Evolutionary conservation across 2,797 vertebrate species (phyloP).

Genomic region (Otolemur crassicaudatus): DNA sequence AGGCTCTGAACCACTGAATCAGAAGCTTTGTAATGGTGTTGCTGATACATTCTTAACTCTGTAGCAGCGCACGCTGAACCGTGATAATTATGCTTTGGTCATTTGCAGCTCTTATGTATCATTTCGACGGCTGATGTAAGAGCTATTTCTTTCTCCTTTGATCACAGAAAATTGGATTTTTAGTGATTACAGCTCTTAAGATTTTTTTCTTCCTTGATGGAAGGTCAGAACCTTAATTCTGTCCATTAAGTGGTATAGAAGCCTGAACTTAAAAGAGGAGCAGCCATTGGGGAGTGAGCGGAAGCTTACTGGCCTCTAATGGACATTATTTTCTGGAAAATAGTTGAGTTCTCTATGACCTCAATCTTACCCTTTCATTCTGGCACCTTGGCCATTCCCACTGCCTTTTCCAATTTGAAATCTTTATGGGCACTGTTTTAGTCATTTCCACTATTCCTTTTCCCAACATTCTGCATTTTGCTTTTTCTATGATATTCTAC

Average conservation of each 20-base stretch:
- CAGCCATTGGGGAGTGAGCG: neutral
- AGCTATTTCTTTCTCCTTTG: conserved; percentile 49
- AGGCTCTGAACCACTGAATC: neutral
- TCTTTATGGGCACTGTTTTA: neutral
- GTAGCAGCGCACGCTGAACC: neutral
- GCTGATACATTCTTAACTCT: neutral
- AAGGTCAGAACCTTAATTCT: neutral
- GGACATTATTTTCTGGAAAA: neutral
- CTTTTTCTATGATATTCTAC: neutral
- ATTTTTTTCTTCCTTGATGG: neutral
- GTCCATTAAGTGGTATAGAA: neutral
- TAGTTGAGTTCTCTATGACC: neutral
- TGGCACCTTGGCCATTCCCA: neutral
- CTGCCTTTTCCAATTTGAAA: neutral
- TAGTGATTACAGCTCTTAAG: neutral
- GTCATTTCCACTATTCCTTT: neutral
- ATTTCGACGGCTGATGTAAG: conserved; percentile 11
- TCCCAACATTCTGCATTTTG: rapidly evolving
- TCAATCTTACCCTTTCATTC: neutral
- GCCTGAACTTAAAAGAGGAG: neutral
- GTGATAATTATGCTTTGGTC: neutral
- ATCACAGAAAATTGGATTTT: conserved; percentile 38
- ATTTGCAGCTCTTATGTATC: neutral
- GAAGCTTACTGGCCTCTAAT: neutral
- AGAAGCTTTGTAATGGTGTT: neutral